Evolutionary conservation across 2,888 invertebrate genomes (phyloP).

Genomic region (Hofmannophila pseudospretella): DNA sequence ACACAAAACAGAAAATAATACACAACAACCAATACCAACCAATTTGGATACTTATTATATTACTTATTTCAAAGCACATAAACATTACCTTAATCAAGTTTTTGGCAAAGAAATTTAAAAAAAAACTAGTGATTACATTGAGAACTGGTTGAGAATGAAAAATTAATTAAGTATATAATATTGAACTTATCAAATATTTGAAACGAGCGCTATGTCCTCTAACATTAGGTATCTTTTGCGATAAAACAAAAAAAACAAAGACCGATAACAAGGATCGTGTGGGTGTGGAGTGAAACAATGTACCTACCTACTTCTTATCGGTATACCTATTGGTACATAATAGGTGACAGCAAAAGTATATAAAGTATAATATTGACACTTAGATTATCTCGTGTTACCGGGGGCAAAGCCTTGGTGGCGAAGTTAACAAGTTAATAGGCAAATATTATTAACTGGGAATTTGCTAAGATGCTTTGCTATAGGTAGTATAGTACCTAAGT

Average conservation of each 20-base stretch:
- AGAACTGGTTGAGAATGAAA: no score
- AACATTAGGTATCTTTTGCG: constrained; percentile 2
- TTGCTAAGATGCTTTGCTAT: no score
- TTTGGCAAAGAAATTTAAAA: no score
- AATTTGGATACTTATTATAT: no score
- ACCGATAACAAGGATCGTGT: constrained; percentile 24
- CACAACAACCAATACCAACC: no score
- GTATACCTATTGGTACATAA: no score
- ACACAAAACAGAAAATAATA: no score
- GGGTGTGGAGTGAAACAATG: neutral
- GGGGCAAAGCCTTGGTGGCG: no score
- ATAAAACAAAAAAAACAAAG: constrained; percentile 20
- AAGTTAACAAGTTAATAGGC: neutral
- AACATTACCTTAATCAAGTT: no score
- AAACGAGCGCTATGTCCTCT: neutral
- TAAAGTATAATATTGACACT: constrained; percentile 5
- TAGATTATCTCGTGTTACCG: constrained; percentile 1
- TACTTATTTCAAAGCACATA: no score
- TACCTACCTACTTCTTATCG: neutral
- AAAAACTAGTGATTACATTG: no score
- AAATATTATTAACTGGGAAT: neutral
- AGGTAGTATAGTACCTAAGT: no score
- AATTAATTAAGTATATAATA: neutral
- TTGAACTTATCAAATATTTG: neutral
- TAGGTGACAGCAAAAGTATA: neutral